Base-by-base conservation (phyloP, 1,140 invertebrate genomes). In the Drosophila setifemur region DNA sequence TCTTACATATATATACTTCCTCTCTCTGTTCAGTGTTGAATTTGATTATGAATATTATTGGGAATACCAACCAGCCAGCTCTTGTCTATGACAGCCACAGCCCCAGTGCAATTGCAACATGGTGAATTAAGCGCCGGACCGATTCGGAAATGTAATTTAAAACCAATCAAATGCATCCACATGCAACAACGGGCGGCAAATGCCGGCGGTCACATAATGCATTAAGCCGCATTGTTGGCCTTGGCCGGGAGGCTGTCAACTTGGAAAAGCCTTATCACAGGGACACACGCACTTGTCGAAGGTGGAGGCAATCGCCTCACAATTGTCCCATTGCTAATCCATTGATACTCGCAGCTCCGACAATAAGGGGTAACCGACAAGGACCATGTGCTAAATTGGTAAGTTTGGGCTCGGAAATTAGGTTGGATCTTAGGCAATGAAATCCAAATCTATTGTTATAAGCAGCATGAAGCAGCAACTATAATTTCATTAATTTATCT, bases 151-250 rank as follows among this genome's bases (percentile, higher is more conserved):
- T 83, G 55, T 73, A 82, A 83, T 82, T 73, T 66, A 73, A 73
- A 83, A 77, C 39, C 78, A 83, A 77, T 83, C 78, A 83, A 73
- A 73, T 33, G 78, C 78, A 82, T 69, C 49, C 68, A 64, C 48
- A 83, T 83, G 69, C 61, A 73, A 77, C 68, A 77, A 18, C 49
- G 44, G 42, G 29, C 42, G 50, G 40, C 49, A 55, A 82, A 52
- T 73, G 78, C 61, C 63, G 40, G 31, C 39, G 76, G 76, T 57
- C 45, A 75, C 53, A 64, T 77, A 83, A 82, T 53, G 57, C 60
- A 82, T 82, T 76, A 67, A 60, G 42, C 67, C 61, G 63, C 60
- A 57, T 61, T 55, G 63, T 57, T 61, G 55, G 18, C n/a, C 37
- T n/a, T 16, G 3, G 6, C 8, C 1, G 39, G 21, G 26, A 21